These are phyloP conservation scores for Erinaceus europaeus DNA, from an alignment of 2,113 vertebrate species.

Conservation along the genomic window DNA sequence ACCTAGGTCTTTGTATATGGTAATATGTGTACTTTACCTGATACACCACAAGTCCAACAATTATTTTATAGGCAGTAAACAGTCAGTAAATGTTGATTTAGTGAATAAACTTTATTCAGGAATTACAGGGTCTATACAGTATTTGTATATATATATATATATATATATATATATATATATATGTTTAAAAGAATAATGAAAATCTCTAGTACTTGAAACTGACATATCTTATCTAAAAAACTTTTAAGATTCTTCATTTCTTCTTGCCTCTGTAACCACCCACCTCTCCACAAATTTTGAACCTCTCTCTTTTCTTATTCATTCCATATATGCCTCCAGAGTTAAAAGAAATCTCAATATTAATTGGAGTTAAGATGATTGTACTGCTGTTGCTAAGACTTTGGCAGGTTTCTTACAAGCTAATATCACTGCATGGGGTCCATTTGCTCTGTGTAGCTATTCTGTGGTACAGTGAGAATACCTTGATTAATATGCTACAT, in stretches of 20 bases:
- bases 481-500: slow-evolving; percentile 78
- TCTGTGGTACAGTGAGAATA: not conserved
- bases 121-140: slow-evolving; percentile 1
- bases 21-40: no score
- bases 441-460: slow-evolving; percentile 54
- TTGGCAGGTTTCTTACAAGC: slow-evolving; percentile 50
- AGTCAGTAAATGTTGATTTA: not conserved
- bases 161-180: no score
- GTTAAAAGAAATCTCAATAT: not conserved
- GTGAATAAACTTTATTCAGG: not conserved
- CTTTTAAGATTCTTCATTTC: no score
- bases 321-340: not conserved
- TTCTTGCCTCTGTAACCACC: not conserved
- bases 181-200: no score
- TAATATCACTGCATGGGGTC: slow-evolving; percentile 50
- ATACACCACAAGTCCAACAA: no score
- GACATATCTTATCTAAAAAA: no score
- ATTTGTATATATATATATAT: not conserved
- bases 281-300: not conserved
- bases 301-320: not conserved
- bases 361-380: slow-evolving; percentile 43
- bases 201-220: no score
- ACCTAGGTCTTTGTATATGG: no score
- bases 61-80: not conserved
- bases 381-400: slow-evolving; percentile 46